Evolutionary conservation across 2,113 vertebrate genomes (phyloP).

Genomic region (Megaptera novaeangliae): DNA sequence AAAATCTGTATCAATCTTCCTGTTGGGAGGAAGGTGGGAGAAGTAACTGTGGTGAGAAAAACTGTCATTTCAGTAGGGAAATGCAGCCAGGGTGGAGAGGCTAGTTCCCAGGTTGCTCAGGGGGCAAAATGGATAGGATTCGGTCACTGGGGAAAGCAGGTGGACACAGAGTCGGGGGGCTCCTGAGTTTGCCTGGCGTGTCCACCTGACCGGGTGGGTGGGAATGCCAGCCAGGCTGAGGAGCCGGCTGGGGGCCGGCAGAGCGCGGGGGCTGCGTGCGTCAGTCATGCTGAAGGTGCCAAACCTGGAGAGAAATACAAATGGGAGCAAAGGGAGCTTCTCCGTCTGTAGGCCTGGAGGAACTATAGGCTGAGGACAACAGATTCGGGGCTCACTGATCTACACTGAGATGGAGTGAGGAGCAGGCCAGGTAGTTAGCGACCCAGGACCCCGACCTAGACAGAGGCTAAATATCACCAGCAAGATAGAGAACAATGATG

Average conservation of each 20-base stretch:
- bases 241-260: not conserved
- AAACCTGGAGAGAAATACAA: not conserved
- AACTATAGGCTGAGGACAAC: not conserved
- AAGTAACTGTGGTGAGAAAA: not conserved
- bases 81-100: not conserved
- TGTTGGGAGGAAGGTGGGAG: not conserved
- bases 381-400: not conserved
- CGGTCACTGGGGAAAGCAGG: not conserved
- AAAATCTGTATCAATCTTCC: not conserved
- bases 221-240: not conserved
- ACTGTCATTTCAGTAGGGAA: not conserved
- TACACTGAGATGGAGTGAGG: not conserved
- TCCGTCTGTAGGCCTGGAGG: accelerated
- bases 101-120: not conserved
- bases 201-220: not conserved
- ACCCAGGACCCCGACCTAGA: not conserved
- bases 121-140: not conserved
- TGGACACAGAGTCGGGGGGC: not conserved
- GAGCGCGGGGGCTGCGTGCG: too few species aligned
- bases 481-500: not conserved
- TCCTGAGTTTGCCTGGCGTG: not conserved
- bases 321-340: not conserved
- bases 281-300: not conserved
- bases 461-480: not conserved
- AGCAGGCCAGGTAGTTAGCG: too few species aligned